These are phyloP conservation scores for Siphlonurus alternatus DNA, from an alignment of 2,888 invertebrate genomes.

Conservation along the genomic window DNA sequence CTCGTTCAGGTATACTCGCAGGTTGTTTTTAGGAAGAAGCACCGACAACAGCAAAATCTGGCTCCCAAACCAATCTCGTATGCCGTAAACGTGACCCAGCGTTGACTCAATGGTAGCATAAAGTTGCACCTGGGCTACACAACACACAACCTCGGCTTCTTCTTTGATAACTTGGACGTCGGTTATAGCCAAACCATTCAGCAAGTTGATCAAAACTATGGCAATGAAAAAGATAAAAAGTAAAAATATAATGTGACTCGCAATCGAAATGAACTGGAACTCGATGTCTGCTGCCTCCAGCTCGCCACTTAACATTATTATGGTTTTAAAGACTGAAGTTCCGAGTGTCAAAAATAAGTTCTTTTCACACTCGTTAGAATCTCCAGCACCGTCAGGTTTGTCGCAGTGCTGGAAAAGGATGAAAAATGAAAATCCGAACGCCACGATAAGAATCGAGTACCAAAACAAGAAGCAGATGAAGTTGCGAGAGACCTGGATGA, in stretches of 20 bases:
- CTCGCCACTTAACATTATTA: constrained; percentile 75
- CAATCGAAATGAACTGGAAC: constrained; percentile 47
- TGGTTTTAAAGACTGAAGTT: constrained; percentile 60
- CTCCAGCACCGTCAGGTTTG: too few relatives aligned
- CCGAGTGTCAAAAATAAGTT: constrained; percentile 49
- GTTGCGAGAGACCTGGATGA: constrained; percentile 60
- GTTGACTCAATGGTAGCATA: constrained; percentile 58
- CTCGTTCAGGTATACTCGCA: constrained; percentile 31
- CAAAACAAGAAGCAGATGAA: constrained; percentile 63
- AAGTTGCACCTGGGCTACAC: constrained; percentile 51
- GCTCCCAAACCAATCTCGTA: constrained; percentile 25
- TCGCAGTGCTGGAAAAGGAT: constrained; percentile 38
- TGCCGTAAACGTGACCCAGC: constrained; percentile 32
- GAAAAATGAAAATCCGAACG: constrained; percentile 67
- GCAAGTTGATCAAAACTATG: constrained; percentile 62
- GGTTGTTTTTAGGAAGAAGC: constrained; percentile 41
- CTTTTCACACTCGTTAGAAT: constrained; percentile 44
- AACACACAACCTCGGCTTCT: constrained; percentile 61
- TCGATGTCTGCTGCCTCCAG: constrained; percentile 64
- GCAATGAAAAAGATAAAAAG: constrained; percentile 69
- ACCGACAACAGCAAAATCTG: constrained; percentile 49
- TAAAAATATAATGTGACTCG: constrained; percentile 58
- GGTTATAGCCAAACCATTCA: constrained; percentile 72
- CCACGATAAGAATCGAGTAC: constrained; percentile 64
- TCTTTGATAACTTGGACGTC: constrained; percentile 60